Conservation (phyloP, 2,113 vertebrate genomes). For the Craseonycteris thonglongyai region DNA sequence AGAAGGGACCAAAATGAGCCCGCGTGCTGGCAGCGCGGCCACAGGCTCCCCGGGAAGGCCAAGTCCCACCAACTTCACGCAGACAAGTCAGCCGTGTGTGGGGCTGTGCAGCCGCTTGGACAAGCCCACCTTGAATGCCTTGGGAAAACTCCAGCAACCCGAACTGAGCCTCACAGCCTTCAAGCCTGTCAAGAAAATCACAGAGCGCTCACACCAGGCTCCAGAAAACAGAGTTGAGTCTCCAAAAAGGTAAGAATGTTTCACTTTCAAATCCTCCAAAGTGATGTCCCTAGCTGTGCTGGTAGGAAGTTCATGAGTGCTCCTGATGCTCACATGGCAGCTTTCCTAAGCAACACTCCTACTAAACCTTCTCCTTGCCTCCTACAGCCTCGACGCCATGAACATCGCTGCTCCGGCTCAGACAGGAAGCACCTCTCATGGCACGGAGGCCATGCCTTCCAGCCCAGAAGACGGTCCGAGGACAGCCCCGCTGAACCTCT, state of each 20-base stretch:
- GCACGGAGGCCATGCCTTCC: not conserved
- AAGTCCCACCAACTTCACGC: slow-evolving; percentile 85
- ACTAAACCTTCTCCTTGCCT: slow-evolving; percentile 12
- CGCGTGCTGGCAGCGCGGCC: slow-evolving; percentile 88
- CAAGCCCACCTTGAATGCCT: slow-evolving; percentile 51
- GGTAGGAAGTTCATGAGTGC: not conserved
- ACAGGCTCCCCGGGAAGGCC: slow-evolving; percentile 94
- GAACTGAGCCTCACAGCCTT: slow-evolving; percentile 73
- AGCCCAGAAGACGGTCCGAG: slow-evolving; percentile 69
- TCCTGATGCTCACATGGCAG: not conserved
- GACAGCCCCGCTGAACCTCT: slow-evolving; percentile 91
- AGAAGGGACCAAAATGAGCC: slow-evolving; percentile 88
- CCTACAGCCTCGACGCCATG: slow-evolving; percentile 67
- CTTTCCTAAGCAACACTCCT: not conserved
- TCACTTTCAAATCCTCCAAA: not conserved
- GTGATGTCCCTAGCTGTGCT: not conserved
- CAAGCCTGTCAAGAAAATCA: slow-evolving; percentile 71
- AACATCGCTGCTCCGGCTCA: slow-evolving; percentile 46
- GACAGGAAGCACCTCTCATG: not conserved
- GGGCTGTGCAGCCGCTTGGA: slow-evolving; percentile 72
- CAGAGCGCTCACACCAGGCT: slow-evolving; percentile 34
- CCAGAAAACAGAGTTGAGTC: slow-evolving; percentile 66
- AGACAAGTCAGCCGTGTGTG: slow-evolving; percentile 78
- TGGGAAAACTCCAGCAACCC: slow-evolving; percentile 59
- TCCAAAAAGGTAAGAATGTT: slow-evolving; percentile 77